A percentile compares a stretch with the other conserved stretches of the same genome.
These are phyloP conservation scores for Aradus depressus DNA, from an alignment of 2,888 invertebrate genomes.

Conservation along the genomic window DNA sequence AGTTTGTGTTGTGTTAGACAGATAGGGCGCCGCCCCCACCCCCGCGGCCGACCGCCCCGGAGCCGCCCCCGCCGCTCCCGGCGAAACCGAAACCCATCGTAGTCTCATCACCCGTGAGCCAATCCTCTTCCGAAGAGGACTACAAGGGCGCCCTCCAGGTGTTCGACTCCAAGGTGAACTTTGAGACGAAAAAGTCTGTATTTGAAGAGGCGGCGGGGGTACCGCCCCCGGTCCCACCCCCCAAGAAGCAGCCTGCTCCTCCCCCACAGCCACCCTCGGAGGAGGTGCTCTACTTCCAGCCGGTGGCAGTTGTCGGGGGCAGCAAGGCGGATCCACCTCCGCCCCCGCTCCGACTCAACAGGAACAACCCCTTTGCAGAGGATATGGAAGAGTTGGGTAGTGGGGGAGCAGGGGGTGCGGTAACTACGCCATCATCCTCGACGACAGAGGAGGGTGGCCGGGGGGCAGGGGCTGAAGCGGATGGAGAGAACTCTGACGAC, in stretches of 20 bases:
- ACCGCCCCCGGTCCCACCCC: constrained; percentile 13
- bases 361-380: constrained; percentile 27
- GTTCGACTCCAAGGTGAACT: constrained; percentile 27
- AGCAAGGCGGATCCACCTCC: constrained; percentile 1
- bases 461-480: constrained; percentile 31
- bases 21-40: constrained; percentile 27
- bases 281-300: constrained; percentile 27
- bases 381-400: constrained; percentile 23
- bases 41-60: constrained; percentile 26
- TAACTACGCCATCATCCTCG: constrained; percentile 31
- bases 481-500: constrained; percentile 31
- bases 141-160: constrained; percentile 20
- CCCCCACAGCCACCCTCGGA: constrained; percentile 1
- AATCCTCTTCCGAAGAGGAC: constrained; percentile 30
- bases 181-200: constrained; percentile 26
- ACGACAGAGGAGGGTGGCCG: constrained; percentile 31
- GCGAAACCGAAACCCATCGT: constrained; percentile 31
- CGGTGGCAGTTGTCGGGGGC: constrained; percentile 30
- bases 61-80: constrained; percentile 33
- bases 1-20: constrained; percentile 24
- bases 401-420: constrained; percentile 11
- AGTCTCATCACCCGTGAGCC: constrained; percentile 33
- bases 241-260: constrained; percentile 28
- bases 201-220: constrained; percentile 25
- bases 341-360: constrained; percentile 16